Percentiles rank a stretch among this genome's conserved stretches.
phyloP scores from a whole-genome alignment of 92 coral and sea anemone genomes.

The Phenganax stokvisi region DNA sequence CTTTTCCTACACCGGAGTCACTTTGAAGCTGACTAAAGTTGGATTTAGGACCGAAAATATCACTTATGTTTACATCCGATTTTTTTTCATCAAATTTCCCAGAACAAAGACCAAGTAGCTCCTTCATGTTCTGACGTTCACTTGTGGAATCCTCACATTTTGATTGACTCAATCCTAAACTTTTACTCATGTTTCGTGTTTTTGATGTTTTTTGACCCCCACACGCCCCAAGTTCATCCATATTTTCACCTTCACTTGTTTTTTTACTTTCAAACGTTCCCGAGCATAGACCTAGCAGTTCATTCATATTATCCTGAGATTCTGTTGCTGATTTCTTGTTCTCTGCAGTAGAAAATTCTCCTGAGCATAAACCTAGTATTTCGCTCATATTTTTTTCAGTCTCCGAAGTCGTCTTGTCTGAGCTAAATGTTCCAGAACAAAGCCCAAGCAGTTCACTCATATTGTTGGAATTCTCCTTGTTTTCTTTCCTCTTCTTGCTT shows the following conservation, averaged over 20 bases:
- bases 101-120: constrained; percentile 69
- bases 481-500: constrained; percentile 6
- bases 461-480: not conserved
- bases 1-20: not conserved
- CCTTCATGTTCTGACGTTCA: constrained; percentile 49
- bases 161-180: not conserved
- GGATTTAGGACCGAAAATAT: not conserved
- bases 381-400: constrained; percentile 61
- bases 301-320: constrained; percentile 60
- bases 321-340: not conserved
- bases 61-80: not conserved
- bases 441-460: constrained; percentile 7
- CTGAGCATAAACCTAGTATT: constrained; percentile 80
- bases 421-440: constrained; percentile 4
- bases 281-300: constrained; percentile 83
- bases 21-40: not conserved
- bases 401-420: not conserved
- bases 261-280: constrained; percentile 65
- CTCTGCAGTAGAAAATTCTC: constrained; percentile 56
- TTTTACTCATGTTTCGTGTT: not conserved
- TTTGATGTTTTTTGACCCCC: constrained; percentile 41
- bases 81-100: constrained; percentile 53
- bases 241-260: constrained; percentile 1
- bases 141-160: not conserved
- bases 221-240: constrained; percentile 56